Conservation (phyloP, 92 coral and sea anemone genomes). For the Siderastrea radians region DNA sequence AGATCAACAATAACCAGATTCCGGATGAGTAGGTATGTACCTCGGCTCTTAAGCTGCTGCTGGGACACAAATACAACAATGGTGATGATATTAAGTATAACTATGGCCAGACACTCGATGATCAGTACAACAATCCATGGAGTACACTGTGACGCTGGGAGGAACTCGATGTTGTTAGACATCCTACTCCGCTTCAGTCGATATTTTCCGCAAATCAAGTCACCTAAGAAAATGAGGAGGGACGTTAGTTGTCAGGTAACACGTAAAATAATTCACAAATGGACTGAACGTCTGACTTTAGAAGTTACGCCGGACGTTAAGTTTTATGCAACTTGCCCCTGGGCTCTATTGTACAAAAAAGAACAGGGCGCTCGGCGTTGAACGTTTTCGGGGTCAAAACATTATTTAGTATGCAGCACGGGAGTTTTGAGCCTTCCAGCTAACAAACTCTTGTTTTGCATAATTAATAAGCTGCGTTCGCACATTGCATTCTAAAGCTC, state of each 20-base stretch:
- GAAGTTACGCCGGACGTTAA: too few species aligned
- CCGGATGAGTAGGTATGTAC: constrained; percentile 11
- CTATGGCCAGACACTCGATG: background rate
- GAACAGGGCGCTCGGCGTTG: too few species aligned
- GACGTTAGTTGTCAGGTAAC: background rate
- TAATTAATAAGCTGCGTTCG: too few species aligned
- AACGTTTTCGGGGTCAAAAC: too few species aligned
- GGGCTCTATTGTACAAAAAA: too few species aligned
- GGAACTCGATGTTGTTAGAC: background rate
- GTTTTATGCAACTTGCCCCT: too few species aligned
- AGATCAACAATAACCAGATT: constrained; percentile 19
- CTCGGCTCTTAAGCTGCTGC: background rate
- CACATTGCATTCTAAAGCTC: too few species aligned
- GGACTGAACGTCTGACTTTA: too few species aligned
- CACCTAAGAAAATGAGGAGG: background rate
- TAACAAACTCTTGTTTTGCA: too few species aligned
- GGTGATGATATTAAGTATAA: background rate
- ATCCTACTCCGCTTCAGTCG: background rate
- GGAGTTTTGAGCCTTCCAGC: too few species aligned
- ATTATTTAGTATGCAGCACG: too few species aligned
- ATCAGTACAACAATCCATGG: background rate
- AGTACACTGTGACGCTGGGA: background rate
- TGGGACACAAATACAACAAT: background rate
- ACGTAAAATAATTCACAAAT: too few species aligned
- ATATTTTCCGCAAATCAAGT: background rate